Evolutionary conservation across 2,797 vertebrate species (phyloP).

Genomic region (Cossypha heuglini): DNA sequence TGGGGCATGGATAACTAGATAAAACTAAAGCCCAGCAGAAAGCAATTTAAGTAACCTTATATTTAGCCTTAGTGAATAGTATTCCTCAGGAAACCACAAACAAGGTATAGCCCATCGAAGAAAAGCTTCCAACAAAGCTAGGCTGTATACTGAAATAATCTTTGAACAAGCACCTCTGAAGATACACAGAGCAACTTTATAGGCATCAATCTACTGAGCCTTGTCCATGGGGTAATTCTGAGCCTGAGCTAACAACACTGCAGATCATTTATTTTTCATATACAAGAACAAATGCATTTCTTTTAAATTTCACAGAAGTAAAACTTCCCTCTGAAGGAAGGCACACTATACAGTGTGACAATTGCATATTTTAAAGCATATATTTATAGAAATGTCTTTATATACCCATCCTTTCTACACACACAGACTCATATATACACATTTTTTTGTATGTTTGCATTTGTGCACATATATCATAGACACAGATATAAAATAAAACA

Average conservation of each 20-base stretch:
- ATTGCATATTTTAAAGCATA: not conserved
- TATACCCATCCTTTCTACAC: not conserved
- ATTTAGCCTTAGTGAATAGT: constrained; percentile 14
- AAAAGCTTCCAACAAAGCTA: constrained; percentile 40
- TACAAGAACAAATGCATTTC: not conserved
- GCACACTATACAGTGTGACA: not conserved
- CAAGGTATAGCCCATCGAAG: not conserved
- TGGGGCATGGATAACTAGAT: constrained; percentile 18
- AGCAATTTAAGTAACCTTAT: not conserved
- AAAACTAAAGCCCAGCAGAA: constrained; percentile 50
- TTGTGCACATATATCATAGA: not conserved
- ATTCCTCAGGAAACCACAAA: constrained; percentile 18
- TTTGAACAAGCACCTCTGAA: constrained; percentile 38
- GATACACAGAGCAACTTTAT: not conserved
- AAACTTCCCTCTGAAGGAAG: not conserved
- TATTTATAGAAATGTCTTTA: not conserved
- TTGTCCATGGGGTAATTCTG: constrained; percentile 5
- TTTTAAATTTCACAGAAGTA: not conserved
- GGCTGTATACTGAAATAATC: constrained; percentile 44
- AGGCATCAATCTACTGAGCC: not conserved
- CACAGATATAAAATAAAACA: not conserved
- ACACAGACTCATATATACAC: not conserved
- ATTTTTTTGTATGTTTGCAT: not conserved
- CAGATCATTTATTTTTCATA: constrained; percentile 12
- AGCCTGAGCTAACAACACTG: constrained; percentile 12